Evolutionary conservation across 1,140 invertebrate genomes (phyloP).

Genomic region (Neodiprion lecontei): DNA sequence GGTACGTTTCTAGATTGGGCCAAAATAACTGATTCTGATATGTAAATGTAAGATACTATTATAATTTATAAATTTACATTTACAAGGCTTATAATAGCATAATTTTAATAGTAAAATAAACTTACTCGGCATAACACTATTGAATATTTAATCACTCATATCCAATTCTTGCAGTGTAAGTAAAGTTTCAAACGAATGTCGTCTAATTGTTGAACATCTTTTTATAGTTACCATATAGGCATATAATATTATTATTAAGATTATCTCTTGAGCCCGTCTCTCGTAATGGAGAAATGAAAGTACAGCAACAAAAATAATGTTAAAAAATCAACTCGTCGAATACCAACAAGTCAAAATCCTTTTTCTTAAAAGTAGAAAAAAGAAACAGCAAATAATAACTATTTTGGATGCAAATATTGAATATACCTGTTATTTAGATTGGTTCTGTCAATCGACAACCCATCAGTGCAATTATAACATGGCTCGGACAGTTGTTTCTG

Average conservation of each 20-base stretch:
- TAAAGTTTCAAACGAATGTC: not conserved
- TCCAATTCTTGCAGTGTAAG: slow-evolving; percentile 33
- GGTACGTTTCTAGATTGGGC: too few species aligned
- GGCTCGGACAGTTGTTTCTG: slow-evolving; percentile 1
- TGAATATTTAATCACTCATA: slow-evolving; percentile 41
- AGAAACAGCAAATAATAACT: not conserved
- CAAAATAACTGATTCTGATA: not conserved
- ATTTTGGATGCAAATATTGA: not conserved
- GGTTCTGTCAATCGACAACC: not conserved
- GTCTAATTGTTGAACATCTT: not conserved
- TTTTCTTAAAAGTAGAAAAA: not conserved
- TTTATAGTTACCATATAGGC: not conserved
- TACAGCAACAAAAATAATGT: not conserved
- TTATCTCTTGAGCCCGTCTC: not conserved
- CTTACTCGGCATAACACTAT: slow-evolving; percentile 51
- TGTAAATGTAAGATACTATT: slow-evolving; percentile 48
- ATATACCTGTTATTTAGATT: not conserved
- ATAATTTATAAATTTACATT: slow-evolving; percentile 60
- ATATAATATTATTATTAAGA: not conserved
- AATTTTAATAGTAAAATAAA: slow-evolving; percentile 60
- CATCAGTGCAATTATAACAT: slow-evolving; percentile 1
- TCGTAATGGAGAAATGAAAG: not conserved
- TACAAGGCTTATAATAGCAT: slow-evolving; percentile 53
- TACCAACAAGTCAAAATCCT: not conserved
- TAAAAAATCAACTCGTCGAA: too few species aligned